A percentile compares a stretch with the other conserved stretches of the same genome.
Evolutionary conservation across 2,888 invertebrate species (phyloP).

Genomic region (Sylvicola fuscatus): DNA sequence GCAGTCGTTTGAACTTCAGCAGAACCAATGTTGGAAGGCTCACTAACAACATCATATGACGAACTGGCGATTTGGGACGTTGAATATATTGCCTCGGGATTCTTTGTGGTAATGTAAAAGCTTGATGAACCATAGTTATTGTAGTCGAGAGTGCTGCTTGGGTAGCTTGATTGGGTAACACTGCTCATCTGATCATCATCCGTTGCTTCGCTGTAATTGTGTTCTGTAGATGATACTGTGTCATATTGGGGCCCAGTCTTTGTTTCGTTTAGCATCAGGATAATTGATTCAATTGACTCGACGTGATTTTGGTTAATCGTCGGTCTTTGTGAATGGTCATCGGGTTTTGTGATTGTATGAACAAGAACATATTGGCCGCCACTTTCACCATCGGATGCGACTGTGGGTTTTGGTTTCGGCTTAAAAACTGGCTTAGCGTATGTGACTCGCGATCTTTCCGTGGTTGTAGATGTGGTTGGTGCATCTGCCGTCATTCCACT

Average conservation of each 20-base stretch:
- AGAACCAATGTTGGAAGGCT: constrained; percentile 6
- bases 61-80: constrained; percentile 16
- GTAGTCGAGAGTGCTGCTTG: constrained; percentile 1
- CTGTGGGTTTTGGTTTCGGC: constrained; percentile 27
- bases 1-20: constrained; percentile 8
- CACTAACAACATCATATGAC: constrained; percentile 4
- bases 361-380: constrained; percentile 33
- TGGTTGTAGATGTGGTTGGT: constrained; percentile 15
- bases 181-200: no score
- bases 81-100: constrained; percentile 9
- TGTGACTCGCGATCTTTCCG: constrained; percentile 22
- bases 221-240: constrained; percentile 10
- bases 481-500: constrained; percentile 24
- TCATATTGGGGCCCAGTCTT: constrained; percentile 22
- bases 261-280: constrained; percentile 38
- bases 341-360: constrained; percentile 28
- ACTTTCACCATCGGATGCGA: constrained; percentile 11
- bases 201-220: constrained; percentile 14
- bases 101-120: constrained; percentile 14
- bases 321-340: constrained; percentile 9
- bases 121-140: constrained; percentile 7
- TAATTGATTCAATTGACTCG: constrained; percentile 35
- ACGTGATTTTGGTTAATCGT: constrained; percentile 16
- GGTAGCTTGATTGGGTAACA: no score
- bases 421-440: constrained; percentile 32